Evolutionary conservation across 2,113 vertebrate species (phyloP).

Genomic region (Atrichornis clamosus): DNA sequence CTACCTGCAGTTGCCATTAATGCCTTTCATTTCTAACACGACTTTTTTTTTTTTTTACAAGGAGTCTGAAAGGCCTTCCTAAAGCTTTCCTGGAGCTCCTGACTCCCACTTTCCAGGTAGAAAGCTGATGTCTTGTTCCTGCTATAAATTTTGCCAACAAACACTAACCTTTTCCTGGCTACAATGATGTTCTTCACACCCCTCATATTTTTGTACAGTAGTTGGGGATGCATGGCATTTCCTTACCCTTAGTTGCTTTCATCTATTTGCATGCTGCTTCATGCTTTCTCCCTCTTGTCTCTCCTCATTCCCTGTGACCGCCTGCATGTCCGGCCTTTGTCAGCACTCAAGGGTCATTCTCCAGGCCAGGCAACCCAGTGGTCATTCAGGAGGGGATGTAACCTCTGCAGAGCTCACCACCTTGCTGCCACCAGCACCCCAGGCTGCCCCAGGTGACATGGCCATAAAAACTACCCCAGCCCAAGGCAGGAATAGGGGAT

Average conservation of each 20-base stretch:
- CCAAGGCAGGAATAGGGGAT: not conserved
- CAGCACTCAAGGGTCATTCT: not conserved
- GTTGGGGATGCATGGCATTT: not conserved
- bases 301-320: not conserved
- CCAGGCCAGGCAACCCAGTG: not conserved
- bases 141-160: not conserved
- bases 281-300: not conserved
- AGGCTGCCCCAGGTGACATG: not conserved
- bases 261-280: not conserved
- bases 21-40: not conserved
- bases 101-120: not conserved
- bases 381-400: not conserved
- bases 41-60: not conserved
- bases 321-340: not conserved
- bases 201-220: not conserved
- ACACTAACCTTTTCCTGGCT: not conserved
- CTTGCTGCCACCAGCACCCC: not conserved
- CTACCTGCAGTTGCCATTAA: not conserved
- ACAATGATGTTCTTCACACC: not conserved
- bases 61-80: not conserved
- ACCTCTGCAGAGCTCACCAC: not conserved
- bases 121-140: not conserved
- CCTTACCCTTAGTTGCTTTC: not conserved
- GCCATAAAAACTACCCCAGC: not conserved
- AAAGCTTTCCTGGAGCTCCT: not conserved